phyloP scores from a whole-genome alignment of 2,797 vertebrate genomes.

The Enteromius viviparus region DNA sequence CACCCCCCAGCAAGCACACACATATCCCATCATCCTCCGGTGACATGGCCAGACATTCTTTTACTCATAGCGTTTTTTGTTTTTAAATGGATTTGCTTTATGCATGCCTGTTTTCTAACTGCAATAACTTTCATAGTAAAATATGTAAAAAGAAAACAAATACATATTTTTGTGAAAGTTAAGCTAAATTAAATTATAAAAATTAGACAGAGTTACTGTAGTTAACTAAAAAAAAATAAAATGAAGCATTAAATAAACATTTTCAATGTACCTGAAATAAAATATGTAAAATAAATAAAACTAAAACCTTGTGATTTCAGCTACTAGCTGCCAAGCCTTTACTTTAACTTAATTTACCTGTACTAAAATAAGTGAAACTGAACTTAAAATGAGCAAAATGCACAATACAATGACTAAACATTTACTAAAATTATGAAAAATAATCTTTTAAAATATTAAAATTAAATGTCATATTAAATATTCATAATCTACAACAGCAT shows the following conservation, averaged over 20 bases:
- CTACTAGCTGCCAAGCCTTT: no score
- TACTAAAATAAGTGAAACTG: not conserved
- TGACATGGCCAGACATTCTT: slow-evolving; percentile 42
- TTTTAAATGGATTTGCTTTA: not conserved
- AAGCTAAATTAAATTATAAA: not conserved
- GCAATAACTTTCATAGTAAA: not conserved
- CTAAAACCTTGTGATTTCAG: no score
- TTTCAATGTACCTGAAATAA: not conserved
- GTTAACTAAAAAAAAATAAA: not conserved
- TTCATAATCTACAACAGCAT: not conserved
- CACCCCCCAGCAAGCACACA: slow-evolving; percentile 41
- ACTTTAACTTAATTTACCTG: not conserved
- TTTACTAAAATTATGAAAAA: not conserved
- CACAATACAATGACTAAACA: not conserved
- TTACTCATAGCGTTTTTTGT: slow-evolving; percentile 11
- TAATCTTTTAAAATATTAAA: not conserved
- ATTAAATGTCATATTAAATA: not conserved
- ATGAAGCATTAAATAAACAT: no score
- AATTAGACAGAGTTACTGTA: not conserved
- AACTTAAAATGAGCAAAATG: not conserved
- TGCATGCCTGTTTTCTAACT: not conserved
- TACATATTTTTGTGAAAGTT: not conserved
- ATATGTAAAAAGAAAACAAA: not conserved
- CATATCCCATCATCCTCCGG: slow-evolving; percentile 10
- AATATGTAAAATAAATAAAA: no score